Base-by-base conservation (phyloP, 2,113 vertebrate species). In the Siphamia tubifer region DNA sequence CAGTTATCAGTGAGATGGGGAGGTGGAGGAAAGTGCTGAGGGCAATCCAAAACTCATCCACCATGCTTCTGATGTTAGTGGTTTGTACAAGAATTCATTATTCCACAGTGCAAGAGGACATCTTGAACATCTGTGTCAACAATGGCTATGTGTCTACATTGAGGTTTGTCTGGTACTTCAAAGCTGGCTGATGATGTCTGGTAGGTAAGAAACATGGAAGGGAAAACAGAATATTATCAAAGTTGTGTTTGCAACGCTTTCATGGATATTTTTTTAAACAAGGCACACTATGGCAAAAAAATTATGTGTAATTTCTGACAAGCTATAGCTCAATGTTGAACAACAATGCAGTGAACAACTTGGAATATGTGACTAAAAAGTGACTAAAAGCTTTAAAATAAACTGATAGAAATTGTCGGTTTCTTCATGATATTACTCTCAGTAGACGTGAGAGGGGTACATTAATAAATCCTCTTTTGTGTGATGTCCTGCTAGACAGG, bases 71-170 rank as follows among this genome's bases (percentile, higher is more conserved):
- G 52, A 72, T 63, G 79, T 89, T 90, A 89, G 85, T 76, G 61
- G 69, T 58, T 72, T 68, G 66, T 47, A 82, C 47, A 64, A 54
- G 55, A 81, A 77, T 80, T 70, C 54, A 72, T 82, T 82, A 77
- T 66, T 82, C 43, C 56, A 51, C 67, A 53, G 64, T 15, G 73
- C 56, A 80, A 63, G 27, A 84, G 63, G 75, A 74, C 77, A 78
- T 75, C 51, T 77, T 74, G 40, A 77, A 78, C 82, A 82, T 85
- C 74, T 84, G 77, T 84, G 78, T 86, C 82, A 83, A 84, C 85
- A 88, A 40, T 63, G 56, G 28, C 25, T 62, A n/a, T 30, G 58
- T 38, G 67, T 73, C 55, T 45, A 25, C 39, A 28, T 44, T 13
- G 36, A 49, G 45, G 32, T 78, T 38, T 27, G 56, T 75, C 38